These are phyloP conservation scores for Scrobipalpa atriplicella DNA, from an alignment of 2,888 invertebrate species.

Conservation along the genomic window DNA sequence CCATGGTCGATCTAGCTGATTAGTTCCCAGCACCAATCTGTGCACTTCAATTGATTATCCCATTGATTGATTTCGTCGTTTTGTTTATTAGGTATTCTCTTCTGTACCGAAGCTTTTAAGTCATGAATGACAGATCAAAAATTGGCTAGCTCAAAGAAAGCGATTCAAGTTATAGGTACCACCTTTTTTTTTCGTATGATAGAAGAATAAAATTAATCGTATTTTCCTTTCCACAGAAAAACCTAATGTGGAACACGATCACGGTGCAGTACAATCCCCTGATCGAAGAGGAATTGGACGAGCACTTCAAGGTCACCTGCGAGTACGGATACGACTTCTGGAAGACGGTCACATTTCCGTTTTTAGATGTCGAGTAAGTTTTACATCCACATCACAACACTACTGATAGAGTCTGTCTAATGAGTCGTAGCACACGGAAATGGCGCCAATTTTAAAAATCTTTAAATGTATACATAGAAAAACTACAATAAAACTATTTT, in stretches of 20 bases:
- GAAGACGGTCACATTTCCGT: constrained; percentile 98
- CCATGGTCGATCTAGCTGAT: neutral
- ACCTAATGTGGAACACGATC: constrained; percentile 98
- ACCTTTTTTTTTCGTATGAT: too few species aligned
- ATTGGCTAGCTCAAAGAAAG: too few species aligned
- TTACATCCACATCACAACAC: too few species aligned
- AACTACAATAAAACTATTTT: too few species aligned
- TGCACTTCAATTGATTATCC: neutral
- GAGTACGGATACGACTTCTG: constrained; percentile 98
- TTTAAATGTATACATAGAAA: too few species aligned
- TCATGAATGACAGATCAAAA: too few species aligned
- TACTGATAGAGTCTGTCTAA: too few species aligned
- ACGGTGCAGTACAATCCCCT: constrained; percentile 96
- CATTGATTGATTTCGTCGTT: neutral
- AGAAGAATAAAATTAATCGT: too few species aligned
- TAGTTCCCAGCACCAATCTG: neutral
- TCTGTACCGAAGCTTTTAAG: too few species aligned
- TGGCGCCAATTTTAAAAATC: too few species aligned
- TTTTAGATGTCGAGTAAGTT: constrained; percentile 96
- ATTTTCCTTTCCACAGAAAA: constrained; percentile 84
- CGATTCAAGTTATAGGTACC: too few species aligned
- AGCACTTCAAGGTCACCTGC: constrained; percentile 97
- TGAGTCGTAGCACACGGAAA: too few species aligned
- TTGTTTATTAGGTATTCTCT: neutral
- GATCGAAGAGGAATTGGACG: constrained; percentile 96